Base-by-base conservation (phyloP, 1,140 invertebrate genomes). In the Contarinia nasturtii region DNA sequence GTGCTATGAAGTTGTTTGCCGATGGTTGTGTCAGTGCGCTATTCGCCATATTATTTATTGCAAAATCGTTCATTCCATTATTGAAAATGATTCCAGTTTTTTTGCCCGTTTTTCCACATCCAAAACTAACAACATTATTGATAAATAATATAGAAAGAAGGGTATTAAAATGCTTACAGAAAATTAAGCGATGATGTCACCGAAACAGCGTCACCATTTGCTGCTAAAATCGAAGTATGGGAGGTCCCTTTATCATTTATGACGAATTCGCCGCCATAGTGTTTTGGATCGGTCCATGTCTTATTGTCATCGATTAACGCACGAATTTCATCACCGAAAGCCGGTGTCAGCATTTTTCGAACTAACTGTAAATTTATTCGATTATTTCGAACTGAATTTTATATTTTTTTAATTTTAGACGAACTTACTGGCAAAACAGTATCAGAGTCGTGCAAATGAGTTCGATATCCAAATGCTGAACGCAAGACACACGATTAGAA, bases 61-160 rank as follows among this genome's bases (percentile, higher is more conserved):
- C 83, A 65, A 98, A 98, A 61, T 98, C 93, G 61, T 96, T 88
- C 90, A 98, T 96, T 44, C 79, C 81, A 59, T 86, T 81, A 66
- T 98, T 98, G 53, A 92, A 75, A 3, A 97, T 67, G 38, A 98
- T 90, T 33, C 93, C 94, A 0, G 92, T 94, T 45, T 73, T 74
- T 19, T 73, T 60, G 1, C 84, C 86, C 11, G 77, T 68, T 36
- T 83, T 63, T n/a, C 77, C 76, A 36, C 82, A 76, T 14, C 87
- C 88, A 61, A 84, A 87, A 59, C 86, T 91, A 37, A 68, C 68
- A 36, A 22, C 8, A 48, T 34, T 17, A n/a, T 19, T 3, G 11
- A 44, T 19, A 8, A 12, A 34, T 34, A 34, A 34, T 8, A 8
- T 34, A 14, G 14, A 34, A 8, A 8, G 33, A 34, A 8, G 10